Evolutionary conservation across 2,113 vertebrate genomes (phyloP).

Genomic region (Ondatra zibethicus): DNA sequence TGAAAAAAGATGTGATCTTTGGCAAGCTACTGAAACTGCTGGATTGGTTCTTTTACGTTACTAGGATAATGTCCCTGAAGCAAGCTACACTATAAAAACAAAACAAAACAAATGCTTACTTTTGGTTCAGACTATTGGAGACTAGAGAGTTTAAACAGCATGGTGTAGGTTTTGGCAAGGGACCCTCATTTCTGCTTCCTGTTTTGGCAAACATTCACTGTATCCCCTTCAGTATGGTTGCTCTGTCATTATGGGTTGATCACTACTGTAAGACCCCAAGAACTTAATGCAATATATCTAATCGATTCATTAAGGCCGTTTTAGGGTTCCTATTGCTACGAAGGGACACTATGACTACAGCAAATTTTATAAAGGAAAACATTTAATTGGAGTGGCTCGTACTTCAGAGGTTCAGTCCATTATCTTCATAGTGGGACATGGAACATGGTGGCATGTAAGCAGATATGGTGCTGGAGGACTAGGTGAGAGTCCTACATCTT

Average conservation of each 20-base stretch:
- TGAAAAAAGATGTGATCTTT: no score
- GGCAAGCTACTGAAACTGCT: not conserved
- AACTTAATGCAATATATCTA: not conserved
- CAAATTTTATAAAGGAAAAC: not conserved
- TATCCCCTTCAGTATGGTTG: not conserved
- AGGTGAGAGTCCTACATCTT: not conserved
- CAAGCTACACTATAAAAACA: not conserved
- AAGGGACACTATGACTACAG: not conserved
- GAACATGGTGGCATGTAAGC: no score
- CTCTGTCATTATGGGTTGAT: not conserved
- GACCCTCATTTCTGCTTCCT: not conserved
- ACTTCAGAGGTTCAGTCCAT: not conserved
- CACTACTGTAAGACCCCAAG: not conserved
- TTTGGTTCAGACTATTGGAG: not conserved
- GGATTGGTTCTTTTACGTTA: not conserved
- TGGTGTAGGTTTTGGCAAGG: no score
- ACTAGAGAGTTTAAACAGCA: not conserved
- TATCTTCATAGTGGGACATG: not conserved
- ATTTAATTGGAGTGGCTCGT: not conserved
- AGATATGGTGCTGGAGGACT: not conserved
- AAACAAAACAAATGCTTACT: no score
- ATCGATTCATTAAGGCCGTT: not conserved
- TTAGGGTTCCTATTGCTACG: not conserved
- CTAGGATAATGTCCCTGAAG: not conserved
- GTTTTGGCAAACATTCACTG: fast-evolving